Evolutionary conservation across 1,140 invertebrate genomes (phyloP), one percentile per base, ranked within the genome.

Genomic region (Drosophila miranda): DNA sequence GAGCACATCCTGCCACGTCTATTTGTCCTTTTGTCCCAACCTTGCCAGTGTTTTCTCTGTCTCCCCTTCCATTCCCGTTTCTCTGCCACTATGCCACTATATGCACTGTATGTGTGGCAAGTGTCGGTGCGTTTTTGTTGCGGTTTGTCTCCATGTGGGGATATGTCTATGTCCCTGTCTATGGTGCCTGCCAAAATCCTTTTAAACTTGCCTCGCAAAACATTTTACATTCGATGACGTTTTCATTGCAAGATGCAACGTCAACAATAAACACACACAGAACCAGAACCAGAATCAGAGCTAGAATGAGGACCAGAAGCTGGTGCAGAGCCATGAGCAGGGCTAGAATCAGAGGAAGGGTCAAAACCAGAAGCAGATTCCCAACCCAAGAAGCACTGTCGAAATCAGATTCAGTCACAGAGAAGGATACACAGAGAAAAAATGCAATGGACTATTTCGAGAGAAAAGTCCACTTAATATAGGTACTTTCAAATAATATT

Each of bases 221-320:
- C 82, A 87, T 86, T 86, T 86, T 86, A 87, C 74, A 86, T 81
- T 75, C 80, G 73, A 80, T 84, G 82, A 78, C 82, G 82, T 86
- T 82, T 86, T 78, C 82, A 87, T 81, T 87, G 82, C 78, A 74
- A 87, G 73, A 78, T 87, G 82, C 82, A 87, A 87, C 82, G 82
- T 87, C 82, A 87, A 87, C 82, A 87, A 82, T 83, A 75, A 76
- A 77, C 57, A 74, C 59, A 67, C 51, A 59, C 41, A 57, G 53
- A 45, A 30, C 26, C 44, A 58, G 58, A 43, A 55, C 34, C 34
- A 50, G 66, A 48, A 71, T 23, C 55, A 60, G 48, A 53, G 56
- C 9, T 14, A 30, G 11, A 8, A 50, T n/a, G 30, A 41, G 34
- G 43, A 4, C 34, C 34, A 38, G 11, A 3, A 30, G 30, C 2